phyloP scores from a whole-genome alignment of 2,113 vertebrate species.

The Sclerurus mexicanus region DNA sequence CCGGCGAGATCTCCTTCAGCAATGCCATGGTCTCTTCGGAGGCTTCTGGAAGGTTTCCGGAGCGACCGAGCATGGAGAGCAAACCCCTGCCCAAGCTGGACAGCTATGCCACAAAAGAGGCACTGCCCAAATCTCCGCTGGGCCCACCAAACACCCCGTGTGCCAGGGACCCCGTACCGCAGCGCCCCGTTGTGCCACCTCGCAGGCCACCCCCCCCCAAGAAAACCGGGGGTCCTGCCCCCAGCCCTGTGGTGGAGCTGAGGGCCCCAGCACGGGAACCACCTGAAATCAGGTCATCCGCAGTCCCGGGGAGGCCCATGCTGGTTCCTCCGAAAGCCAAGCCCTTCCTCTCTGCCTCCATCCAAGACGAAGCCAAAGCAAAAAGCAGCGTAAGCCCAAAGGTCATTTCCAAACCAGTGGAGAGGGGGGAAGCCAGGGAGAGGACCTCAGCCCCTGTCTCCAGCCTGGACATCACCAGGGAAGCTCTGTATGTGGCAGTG shows the following conservation, averaged over 20 bases:
- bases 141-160: neutral
- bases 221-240: constrained; percentile 70
- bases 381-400: constrained; percentile 79
- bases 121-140: constrained; percentile 36
- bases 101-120: constrained; percentile 66
- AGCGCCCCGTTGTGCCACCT: constrained; percentile 84
- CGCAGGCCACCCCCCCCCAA: constrained; percentile 94
- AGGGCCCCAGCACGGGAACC: constrained; percentile 71
- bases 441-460: constrained; percentile 66
- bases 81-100: constrained; percentile 77
- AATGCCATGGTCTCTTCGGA: constrained; percentile 47
- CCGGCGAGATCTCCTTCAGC: constrained; percentile 18
- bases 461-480: constrained; percentile 67
- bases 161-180: constrained; percentile 54
- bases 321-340: constrained; percentile 91
- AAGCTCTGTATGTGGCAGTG: constrained; percentile 90
- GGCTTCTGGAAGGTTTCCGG: constrained; percentile 51
- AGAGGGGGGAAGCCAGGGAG: constrained; percentile 81
- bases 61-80: constrained; percentile 62
- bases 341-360: constrained; percentile 67
- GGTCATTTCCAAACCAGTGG: constrained; percentile 68
- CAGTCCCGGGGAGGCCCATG: constrained; percentile 78
- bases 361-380: constrained; percentile 78
- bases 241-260: constrained; percentile 71
- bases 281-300: constrained; percentile 64